phyloP scores from a whole-genome alignment of 2,888 invertebrate species.

The Archips xylosteana region DNA sequence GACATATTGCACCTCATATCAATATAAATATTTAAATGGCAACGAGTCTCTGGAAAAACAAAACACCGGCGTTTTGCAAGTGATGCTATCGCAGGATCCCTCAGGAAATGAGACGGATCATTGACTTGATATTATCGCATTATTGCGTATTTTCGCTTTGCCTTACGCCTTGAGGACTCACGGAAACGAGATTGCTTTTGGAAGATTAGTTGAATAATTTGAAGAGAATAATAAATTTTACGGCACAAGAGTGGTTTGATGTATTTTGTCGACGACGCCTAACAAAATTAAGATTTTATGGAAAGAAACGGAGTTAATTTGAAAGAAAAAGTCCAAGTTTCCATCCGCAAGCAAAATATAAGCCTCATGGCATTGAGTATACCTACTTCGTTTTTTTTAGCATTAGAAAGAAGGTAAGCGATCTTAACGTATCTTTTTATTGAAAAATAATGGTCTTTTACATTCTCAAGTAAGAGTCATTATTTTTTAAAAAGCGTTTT shows the following conservation, averaged over 20 bases:
- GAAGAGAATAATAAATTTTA: slow-evolving; percentile 37
- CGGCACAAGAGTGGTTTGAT: slow-evolving; percentile 16
- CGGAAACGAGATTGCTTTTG: slow-evolving; percentile 41
- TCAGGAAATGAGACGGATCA: slow-evolving; percentile 51
- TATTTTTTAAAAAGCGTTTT: too few species aligned
- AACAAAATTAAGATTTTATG: slow-evolving; percentile 23
- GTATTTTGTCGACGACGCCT: slow-evolving; percentile 19
- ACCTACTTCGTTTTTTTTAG: too few species aligned
- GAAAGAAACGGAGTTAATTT: not conserved
- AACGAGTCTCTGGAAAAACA: slow-evolving; percentile 10
- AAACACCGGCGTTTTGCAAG: slow-evolving; percentile 45
- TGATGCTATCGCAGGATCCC: slow-evolving; percentile 45
- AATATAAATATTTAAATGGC: not conserved
- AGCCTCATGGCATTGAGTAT: too few species aligned
- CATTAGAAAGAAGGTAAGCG: too few species aligned
- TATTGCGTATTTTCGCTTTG: slow-evolving; percentile 46
- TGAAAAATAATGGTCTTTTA: too few species aligned
- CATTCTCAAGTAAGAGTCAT: too few species aligned
- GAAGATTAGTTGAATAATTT: slow-evolving; percentile 41
- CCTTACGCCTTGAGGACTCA: slow-evolving; percentile 40
- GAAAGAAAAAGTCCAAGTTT: not conserved
- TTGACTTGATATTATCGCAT: slow-evolving; percentile 48
- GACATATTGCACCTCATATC: not conserved
- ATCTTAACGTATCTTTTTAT: too few species aligned
- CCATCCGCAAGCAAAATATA: slow-evolving; percentile 21